Percentiles rank a stretch among this genome's conserved stretches.
These are phyloP conservation scores for Pristionchus pacificus DNA, from an alignment of 1,140 invertebrate genomes.

Conservation along the genomic window DNA sequence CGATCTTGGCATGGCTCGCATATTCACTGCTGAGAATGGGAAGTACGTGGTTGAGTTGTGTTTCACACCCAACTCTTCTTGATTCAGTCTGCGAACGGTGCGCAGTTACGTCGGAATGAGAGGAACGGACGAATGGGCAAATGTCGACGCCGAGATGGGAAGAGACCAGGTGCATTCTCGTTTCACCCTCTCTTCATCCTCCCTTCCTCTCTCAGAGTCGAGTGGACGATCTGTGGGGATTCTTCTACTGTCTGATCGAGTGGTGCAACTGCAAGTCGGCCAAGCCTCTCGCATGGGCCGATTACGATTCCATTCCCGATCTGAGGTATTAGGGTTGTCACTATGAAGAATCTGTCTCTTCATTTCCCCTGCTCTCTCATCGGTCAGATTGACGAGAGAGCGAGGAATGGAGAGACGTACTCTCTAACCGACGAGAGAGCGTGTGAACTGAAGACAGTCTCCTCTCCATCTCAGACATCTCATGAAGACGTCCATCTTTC, in stretches of 20 bases:
- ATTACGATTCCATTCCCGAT: neutral
- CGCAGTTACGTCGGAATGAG: neutral
- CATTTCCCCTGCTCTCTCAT: too few relatives aligned
- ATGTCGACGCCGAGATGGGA: neutral
- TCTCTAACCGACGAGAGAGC: too few relatives aligned
- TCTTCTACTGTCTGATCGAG: neutral
- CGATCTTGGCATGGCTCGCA: neutral
- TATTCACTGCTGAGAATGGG: neutral
- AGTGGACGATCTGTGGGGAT: neutral
- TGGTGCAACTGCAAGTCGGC: neutral
- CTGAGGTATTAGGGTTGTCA: too few relatives aligned
- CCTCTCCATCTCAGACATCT: neutral
- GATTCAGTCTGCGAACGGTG: neutral
- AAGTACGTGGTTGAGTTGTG: neutral
- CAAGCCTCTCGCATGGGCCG: neutral
- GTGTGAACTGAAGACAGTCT: too few relatives aligned
- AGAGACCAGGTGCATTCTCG: neutral
- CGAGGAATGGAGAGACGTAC: too few relatives aligned
- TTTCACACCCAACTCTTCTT: neutral
- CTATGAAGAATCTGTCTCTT: too few relatives aligned
- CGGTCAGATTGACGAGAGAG: too few relatives aligned
- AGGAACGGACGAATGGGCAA: neutral
- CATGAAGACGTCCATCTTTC: neutral
- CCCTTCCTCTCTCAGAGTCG: neutral
- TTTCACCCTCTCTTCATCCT: too few relatives aligned